Base-by-base conservation (phyloP, 2,888 invertebrate species). In the Ectemnius lituratus region DNA sequence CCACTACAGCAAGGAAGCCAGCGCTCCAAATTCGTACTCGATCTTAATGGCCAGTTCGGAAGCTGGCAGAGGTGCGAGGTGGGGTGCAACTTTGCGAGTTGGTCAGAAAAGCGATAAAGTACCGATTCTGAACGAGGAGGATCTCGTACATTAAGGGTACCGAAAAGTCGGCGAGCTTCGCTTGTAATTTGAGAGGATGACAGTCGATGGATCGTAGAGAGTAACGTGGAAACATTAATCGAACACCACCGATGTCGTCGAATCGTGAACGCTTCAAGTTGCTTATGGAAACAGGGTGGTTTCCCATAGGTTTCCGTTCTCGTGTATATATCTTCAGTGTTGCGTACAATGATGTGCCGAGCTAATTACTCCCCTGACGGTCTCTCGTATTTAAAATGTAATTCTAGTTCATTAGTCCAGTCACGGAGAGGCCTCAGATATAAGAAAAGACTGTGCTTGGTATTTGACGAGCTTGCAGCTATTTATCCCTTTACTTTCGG, bases 1-100 rank as follows among this genome's bases (percentile, higher is more conserved):
- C 74, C 95, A 96, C 87, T 95, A 97, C 89, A 97, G 97, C 90
- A 96, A 96, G 89, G 94, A 96, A 83, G 95, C 96, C 49, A 94
- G 93, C 56, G 90, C 90, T 57, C 92, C 93, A 14, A 93, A 93
- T 27, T 91, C 93, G 0, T 94, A 95, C 86, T 94, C 94, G 1
- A 94, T 94, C 81, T 87, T 95, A 72, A 93, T 95, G 93, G 94
- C 94, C 4, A 93, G 93, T 0, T 92, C 94, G 0, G 94, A 94
- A 84, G 94, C 94, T 0, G 92, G 92, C 0, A 94, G 93, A 49
- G 89, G 88, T 0, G 87, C 89, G 61, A 93, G 92, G 85, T 94
- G 94, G 94, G 94, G 94, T 5, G 91, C 94, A 14, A 93, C 93
- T 23, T 75, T 88, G 27, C 84, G 87, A 56, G 81, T 84, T 0